Conservation (phyloP, 2,888 invertebrate species). For the Aspidiotus destructor region DNA sequence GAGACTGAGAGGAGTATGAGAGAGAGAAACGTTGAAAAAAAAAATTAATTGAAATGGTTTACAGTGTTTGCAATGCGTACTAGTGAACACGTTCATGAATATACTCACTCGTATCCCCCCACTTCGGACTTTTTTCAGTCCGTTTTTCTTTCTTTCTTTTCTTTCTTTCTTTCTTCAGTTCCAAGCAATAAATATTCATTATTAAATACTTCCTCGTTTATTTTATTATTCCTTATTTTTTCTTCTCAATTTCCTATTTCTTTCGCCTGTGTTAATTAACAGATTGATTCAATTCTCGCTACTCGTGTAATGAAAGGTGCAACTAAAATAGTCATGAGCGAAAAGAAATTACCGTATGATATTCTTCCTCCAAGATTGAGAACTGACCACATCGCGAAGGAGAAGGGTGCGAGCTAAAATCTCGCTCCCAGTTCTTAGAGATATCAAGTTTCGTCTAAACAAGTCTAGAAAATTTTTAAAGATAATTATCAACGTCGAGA, state of each 20-base stretch:
- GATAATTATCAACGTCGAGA: no score
- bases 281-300: conserved; percentile 11
- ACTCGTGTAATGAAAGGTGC: background rate
- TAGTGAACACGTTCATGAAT: conserved; percentile 19
- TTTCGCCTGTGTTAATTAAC: conserved; percentile 6
- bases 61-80: conserved; percentile 25
- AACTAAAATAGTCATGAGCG: background rate
- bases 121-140: background rate
- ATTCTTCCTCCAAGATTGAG: background rate
- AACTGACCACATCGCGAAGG: no score
- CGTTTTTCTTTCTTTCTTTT: conserved; percentile 22
- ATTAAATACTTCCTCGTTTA: conserved; percentile 31
- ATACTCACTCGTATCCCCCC: conserved; percentile 3
- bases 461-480: no score
- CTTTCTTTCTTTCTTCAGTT: conserved; percentile 19
- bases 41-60: conserved; percentile 15
- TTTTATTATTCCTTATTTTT: conserved; percentile 10
- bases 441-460: no score
- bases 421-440: no score
- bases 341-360: background rate
- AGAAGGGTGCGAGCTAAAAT: no score
- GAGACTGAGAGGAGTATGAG: background rate
- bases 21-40: conserved; percentile 3
- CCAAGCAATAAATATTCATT: conserved; percentile 24
- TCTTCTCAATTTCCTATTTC: background rate